Conservation (phyloP, 1,140 invertebrate genomes). For the Drosophila oshimai region DNA sequence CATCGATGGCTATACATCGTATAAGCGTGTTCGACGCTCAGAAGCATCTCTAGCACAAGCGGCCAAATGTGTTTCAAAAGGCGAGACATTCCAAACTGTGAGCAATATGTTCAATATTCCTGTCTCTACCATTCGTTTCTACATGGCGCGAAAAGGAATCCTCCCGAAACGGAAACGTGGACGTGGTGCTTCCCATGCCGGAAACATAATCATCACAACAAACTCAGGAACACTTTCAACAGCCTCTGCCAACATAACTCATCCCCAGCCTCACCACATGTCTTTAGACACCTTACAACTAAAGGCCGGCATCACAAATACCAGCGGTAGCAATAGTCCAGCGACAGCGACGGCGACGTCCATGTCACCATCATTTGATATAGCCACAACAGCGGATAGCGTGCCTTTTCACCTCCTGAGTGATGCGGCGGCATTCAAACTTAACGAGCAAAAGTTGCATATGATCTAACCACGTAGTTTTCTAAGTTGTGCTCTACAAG, state of each 20-base stretch:
- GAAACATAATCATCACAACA: slow-evolving; percentile 55
- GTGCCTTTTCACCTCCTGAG: slow-evolving; percentile 89
- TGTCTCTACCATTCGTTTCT: slow-evolving; percentile 92
- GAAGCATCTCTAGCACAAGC: slow-evolving; percentile 90
- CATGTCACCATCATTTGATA: slow-evolving; percentile 40
- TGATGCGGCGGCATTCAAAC: slow-evolving; percentile 76
- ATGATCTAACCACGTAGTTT: slow-evolving; percentile 57
- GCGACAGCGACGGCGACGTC: slow-evolving; percentile 14
- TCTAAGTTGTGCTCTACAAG: background rate
- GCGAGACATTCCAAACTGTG: slow-evolving; percentile 91
- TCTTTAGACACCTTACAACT: slow-evolving; percentile 49
- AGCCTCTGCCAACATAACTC: slow-evolving; percentile 9
- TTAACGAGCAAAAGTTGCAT: slow-evolving; percentile 63
- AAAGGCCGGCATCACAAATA: slow-evolving; percentile 37
- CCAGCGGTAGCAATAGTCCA: slow-evolving; percentile 19
- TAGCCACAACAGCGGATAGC: slow-evolving; percentile 85
- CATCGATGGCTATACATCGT: slow-evolving; percentile 60
- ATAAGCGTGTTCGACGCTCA: slow-evolving; percentile 85
- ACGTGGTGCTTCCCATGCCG: slow-evolving; percentile 82
- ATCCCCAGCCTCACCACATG: slow-evolving; percentile 27
- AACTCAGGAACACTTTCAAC: slow-evolving; percentile 32
- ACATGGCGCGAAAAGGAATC: slow-evolving; percentile 92
- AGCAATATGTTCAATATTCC: slow-evolving; percentile 93
- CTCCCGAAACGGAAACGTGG: slow-evolving; percentile 89
- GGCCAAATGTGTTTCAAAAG: slow-evolving; percentile 90